phyloP scores from a whole-genome alignment of 2,888 invertebrate species.

The Drosophila ezoana region DNA sequence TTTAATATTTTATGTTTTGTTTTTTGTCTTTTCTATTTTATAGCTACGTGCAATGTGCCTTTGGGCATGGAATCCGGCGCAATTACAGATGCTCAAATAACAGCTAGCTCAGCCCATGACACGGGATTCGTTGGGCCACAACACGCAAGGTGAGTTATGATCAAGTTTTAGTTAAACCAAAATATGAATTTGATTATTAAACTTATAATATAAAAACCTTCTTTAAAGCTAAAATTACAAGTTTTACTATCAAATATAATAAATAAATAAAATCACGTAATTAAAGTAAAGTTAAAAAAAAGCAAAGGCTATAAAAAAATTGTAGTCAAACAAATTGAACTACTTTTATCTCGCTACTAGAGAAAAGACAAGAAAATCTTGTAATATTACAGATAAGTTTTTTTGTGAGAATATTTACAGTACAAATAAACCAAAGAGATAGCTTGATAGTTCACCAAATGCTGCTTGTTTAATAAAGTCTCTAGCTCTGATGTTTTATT shows the following conservation, averaged over 20 bases:
- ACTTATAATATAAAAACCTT: neutral
- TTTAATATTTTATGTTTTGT: slow-evolving; percentile 17
- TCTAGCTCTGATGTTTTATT: neutral
- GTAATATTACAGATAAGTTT: no score
- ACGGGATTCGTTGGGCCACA: slow-evolving; percentile 92
- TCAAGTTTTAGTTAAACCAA: neutral
- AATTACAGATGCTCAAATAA: slow-evolving; percentile 91
- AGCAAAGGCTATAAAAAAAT: no score
- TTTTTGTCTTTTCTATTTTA: slow-evolving; percentile 61
- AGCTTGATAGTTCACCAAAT: neutral
- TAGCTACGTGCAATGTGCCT: slow-evolving; percentile 90
- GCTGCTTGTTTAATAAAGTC: neutral
- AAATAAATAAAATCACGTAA: no score
- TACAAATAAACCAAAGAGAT: neutral
- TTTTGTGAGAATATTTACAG: neutral
- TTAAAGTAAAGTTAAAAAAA: neutral
- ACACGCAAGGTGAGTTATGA: slow-evolving; percentile 89
- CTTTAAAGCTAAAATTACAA: neutral
- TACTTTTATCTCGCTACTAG: no score
- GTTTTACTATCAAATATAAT: no score
- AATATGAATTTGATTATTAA: neutral
- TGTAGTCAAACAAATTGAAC: no score
- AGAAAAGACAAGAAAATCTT: no score
- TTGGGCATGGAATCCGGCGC: slow-evolving; percentile 93
- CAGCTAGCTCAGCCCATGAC: slow-evolving; percentile 93